Evolutionary conservation across 1,140 invertebrate species (phyloP).

Genomic region (Adoxophyes honmai): DNA sequence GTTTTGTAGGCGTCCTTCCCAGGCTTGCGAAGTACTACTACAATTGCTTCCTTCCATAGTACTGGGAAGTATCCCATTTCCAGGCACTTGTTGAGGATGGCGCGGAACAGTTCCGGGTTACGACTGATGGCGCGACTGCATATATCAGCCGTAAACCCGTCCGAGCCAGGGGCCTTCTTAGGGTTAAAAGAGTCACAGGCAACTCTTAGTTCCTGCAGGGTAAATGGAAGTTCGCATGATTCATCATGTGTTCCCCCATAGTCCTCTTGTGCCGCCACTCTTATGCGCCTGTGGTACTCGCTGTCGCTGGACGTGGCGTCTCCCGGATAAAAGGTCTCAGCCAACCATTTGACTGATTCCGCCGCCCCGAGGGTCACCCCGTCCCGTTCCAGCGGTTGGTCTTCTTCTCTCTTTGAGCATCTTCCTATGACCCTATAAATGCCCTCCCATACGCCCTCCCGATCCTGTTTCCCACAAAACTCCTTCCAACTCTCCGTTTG

Average conservation of each 20-base stretch:
- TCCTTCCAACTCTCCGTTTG: slow-evolving; percentile 14
- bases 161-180: not conserved
- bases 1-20: not conserved
- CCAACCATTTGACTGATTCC: slow-evolving; percentile 9
- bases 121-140: not conserved
- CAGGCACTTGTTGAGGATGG: not conserved
- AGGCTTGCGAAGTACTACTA: not conserved
- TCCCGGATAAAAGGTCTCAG: slow-evolving; percentile 14
- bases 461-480: slow-evolving; percentile 18
- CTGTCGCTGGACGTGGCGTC: not conserved
- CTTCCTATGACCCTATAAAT: slow-evolving; percentile 18
- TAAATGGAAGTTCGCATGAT: not conserved
- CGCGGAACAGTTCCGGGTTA: not conserved
- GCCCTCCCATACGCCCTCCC: slow-evolving; percentile 19
- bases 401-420: slow-evolving; percentile 4
- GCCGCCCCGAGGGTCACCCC: not conserved
- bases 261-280: not conserved
- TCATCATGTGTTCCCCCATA: not conserved
- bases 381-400: not conserved
- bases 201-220: not conserved
- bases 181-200: not conserved
- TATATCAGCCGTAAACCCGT: not conserved
- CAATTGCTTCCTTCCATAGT: slow-evolving; percentile 7
- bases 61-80: not conserved
- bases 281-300: not conserved